Evolutionary conservation across 2,888 invertebrate genomes (phyloP).

Genomic region (Hydrotaea diabolus): DNA sequence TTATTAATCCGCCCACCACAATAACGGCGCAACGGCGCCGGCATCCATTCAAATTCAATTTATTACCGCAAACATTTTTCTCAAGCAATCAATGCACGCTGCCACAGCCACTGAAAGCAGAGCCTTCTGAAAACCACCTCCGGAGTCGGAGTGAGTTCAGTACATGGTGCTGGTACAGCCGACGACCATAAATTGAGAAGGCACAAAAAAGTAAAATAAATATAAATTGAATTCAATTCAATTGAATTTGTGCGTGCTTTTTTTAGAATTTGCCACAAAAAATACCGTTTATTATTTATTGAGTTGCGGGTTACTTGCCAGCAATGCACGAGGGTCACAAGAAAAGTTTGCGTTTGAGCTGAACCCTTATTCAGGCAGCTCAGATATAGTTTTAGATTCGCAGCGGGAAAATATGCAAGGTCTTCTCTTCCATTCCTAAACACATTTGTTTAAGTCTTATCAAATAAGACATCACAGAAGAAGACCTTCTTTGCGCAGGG

Average conservation of each 20-base stretch:
- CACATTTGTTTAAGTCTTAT: no score
- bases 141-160: no score
- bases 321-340: neutral
- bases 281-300: constrained; percentile 25
- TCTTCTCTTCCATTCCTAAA: no score
- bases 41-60: constrained; percentile 52
- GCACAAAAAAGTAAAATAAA: neutral
- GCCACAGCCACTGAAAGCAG: no score
- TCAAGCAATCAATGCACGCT: no score
- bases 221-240: constrained; percentile 1
- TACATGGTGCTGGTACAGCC: neutral
- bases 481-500: no score
- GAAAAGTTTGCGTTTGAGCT: neutral
- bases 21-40: neutral
- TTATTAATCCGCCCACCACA: constrained; percentile 50
- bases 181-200: neutral
- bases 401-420: no score
- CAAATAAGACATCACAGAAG: no score
- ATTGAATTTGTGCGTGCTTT: constrained; percentile 26
- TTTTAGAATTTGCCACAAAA: constrained; percentile 29
- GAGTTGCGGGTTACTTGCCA: neutral
- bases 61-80: constrained; percentile 48
- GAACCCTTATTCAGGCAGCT: no score
- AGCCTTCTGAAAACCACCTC: no score
- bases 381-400: no score